Conservation (phyloP, 2,888 invertebrate species). For the Orthosia incerta region DNA sequence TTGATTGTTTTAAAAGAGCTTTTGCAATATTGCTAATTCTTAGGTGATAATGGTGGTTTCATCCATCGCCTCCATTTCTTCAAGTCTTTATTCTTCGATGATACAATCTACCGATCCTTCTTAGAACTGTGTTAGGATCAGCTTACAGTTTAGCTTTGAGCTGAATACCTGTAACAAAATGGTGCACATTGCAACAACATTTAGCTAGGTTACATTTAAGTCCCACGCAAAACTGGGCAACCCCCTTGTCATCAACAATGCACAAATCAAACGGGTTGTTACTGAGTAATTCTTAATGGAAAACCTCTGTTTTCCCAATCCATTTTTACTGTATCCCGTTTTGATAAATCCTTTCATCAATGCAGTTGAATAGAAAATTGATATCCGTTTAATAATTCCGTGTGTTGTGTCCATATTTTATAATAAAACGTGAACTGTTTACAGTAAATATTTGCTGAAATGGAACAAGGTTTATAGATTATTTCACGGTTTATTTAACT, state of each 20-base stretch:
- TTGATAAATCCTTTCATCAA: not conserved
- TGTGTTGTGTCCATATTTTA: slow-evolving; percentile 1
- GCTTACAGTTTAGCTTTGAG: too few species aligned
- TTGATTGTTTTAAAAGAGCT: too few species aligned
- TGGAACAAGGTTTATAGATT: slow-evolving; percentile 34
- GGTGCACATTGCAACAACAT: not conserved
- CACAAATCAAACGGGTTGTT: not conserved
- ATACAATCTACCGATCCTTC: too few species aligned
- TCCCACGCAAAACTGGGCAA: not conserved
- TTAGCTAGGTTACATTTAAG: not conserved
- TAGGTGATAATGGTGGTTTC: too few species aligned
- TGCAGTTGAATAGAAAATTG: slow-evolving; percentile 10
- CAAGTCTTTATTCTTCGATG: too few species aligned
- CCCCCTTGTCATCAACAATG: not conserved
- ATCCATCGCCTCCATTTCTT: too few species aligned
- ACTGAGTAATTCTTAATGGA: not conserved
- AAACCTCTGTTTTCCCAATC: not conserved
- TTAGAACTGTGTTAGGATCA: too few species aligned
- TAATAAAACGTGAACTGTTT: slow-evolving; percentile 15
- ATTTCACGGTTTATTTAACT: slow-evolving; percentile 48
- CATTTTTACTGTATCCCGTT: not conserved
- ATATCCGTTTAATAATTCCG: slow-evolving; percentile 24
- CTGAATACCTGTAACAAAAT: not conserved
- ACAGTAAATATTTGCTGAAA: slow-evolving; percentile 31
- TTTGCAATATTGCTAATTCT: too few species aligned